These are phyloP conservation scores for Cheilosia pagana DNA, from an alignment of 2,888 invertebrate genomes.

Conservation along the genomic window DNA sequence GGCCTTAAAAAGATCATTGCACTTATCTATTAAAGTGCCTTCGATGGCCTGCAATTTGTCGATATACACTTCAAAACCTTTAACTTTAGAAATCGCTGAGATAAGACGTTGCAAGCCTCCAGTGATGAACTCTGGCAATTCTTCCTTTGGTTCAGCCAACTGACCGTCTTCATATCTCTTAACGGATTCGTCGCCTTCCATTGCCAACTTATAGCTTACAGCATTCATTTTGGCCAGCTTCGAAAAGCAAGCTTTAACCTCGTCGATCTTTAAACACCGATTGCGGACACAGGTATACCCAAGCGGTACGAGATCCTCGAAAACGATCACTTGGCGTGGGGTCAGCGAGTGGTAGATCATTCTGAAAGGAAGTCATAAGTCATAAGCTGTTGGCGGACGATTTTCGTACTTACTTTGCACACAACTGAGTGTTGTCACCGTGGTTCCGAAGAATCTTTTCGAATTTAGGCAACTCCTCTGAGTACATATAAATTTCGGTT, in stretches of 20 bases:
- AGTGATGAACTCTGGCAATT: no score
- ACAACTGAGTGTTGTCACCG: constrained; percentile 68
- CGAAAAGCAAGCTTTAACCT: no score
- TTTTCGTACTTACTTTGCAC: constrained; percentile 62
- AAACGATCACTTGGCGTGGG: no score
- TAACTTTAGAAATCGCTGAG: constrained; percentile 72
- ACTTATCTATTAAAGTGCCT: not conserved
- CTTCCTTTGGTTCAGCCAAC: constrained; percentile 1
- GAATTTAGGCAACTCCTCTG: constrained; percentile 71
- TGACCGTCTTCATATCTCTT: constrained; percentile 24
- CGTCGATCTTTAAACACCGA: no score
- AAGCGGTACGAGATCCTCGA: no score
- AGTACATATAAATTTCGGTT: constrained; percentile 72
- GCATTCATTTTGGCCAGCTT: no score
- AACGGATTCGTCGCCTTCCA: no score
- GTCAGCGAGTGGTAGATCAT: no score
- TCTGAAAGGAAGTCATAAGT: not conserved
- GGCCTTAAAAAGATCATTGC: no score
- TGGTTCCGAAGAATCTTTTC: constrained; percentile 58
- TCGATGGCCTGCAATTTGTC: constrained; percentile 27
- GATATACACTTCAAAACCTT: constrained; percentile 60
- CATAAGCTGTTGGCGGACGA: not conserved
- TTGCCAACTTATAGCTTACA: no score
- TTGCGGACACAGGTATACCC: no score
- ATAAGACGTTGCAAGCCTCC: constrained; percentile 42